These are phyloP conservation scores for Drosophila vallismaia DNA, from an alignment of 2,888 invertebrate species.

Conservation along the genomic window DNA sequence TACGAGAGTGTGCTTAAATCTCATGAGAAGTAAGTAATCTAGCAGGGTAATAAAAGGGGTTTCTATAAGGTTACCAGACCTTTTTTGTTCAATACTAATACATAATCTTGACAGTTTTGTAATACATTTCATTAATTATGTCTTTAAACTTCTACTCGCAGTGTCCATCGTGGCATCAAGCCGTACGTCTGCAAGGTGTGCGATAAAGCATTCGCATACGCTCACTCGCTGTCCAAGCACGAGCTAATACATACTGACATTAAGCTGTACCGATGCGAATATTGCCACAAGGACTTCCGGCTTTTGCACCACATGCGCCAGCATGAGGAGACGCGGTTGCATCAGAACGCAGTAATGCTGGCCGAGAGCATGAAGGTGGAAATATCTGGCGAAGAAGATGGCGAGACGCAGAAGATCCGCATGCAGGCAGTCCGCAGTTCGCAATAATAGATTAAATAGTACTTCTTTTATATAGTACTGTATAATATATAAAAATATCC, in stretches of 20 bases:
- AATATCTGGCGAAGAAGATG: conserved; percentile 45
- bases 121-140: too few relatives aligned
- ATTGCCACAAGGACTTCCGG: conserved; percentile 82
- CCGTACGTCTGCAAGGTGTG: conserved; percentile 80
- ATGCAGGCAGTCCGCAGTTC: conserved; percentile 3
- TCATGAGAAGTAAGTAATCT: conserved; percentile 77
- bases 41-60: background rate
- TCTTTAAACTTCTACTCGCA: conserved; percentile 12
- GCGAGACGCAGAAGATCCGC: conserved; percentile 9
- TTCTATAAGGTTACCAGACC: too few relatives aligned
- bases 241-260: conserved; percentile 81
- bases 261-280: conserved; percentile 80
- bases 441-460: background rate
- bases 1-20: conserved; percentile 81
- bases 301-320: conserved; percentile 82
- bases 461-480: background rate
- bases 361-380: conserved; percentile 62
- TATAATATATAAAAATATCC: conserved; percentile 6
- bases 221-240: conserved; percentile 80
- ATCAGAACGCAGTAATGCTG: conserved; percentile 78
- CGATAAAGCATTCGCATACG: conserved; percentile 79
- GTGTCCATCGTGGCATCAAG: conserved; percentile 80
- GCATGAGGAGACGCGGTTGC: conserved; percentile 81
- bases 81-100: too few relatives aligned
- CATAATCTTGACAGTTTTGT: too few relatives aligned